These are phyloP conservation scores for Atrina japonica DNA, from an alignment of 2,888 invertebrate species.

Conservation along the genomic window DNA sequence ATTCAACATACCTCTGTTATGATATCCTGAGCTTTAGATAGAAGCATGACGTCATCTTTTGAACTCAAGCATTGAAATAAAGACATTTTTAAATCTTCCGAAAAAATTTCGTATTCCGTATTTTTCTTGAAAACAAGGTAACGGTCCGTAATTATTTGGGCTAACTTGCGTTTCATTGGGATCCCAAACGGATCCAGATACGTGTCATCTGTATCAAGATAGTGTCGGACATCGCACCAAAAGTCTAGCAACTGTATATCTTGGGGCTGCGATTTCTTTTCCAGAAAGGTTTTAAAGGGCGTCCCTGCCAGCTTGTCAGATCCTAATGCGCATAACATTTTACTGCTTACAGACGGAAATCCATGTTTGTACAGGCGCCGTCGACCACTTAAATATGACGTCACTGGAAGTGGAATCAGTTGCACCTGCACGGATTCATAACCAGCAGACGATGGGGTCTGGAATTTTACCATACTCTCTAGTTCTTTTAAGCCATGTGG, in stretches of 20 bases:
- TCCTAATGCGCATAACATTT: slow-evolving; percentile 55
- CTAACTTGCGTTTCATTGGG: slow-evolving; percentile 44
- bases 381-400: slow-evolving; percentile 53
- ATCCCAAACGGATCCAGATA: slow-evolving; percentile 48
- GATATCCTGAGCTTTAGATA: slow-evolving; percentile 59
- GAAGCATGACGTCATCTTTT: slow-evolving; percentile 49
- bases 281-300: slow-evolving; percentile 53
- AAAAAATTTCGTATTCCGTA: slow-evolving; percentile 47
- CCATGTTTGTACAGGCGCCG: slow-evolving; percentile 32
- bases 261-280: slow-evolving; percentile 21
- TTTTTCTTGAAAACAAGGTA: slow-evolving; percentile 48
- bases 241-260: slow-evolving; percentile 57
- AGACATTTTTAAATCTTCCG: slow-evolving; percentile 57
- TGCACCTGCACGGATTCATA: slow-evolving; percentile 9
- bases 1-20: slow-evolving; percentile 50
- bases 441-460: slow-evolving; percentile 7
- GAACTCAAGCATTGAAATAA: slow-evolving; percentile 44
- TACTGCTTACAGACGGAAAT: slow-evolving; percentile 45
- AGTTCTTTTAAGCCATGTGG: slow-evolving; percentile 18
- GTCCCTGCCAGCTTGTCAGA: slow-evolving; percentile 56
- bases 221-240: slow-evolving; percentile 61
- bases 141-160: slow-evolving; percentile 45
- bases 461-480: slow-evolving; percentile 10
- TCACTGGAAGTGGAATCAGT: slow-evolving; percentile 47
- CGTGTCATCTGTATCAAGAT: slow-evolving; percentile 57